These are phyloP conservation scores for Simalia tracyae DNA, from an alignment of 2,797 vertebrate species.

Conservation along the genomic window DNA sequence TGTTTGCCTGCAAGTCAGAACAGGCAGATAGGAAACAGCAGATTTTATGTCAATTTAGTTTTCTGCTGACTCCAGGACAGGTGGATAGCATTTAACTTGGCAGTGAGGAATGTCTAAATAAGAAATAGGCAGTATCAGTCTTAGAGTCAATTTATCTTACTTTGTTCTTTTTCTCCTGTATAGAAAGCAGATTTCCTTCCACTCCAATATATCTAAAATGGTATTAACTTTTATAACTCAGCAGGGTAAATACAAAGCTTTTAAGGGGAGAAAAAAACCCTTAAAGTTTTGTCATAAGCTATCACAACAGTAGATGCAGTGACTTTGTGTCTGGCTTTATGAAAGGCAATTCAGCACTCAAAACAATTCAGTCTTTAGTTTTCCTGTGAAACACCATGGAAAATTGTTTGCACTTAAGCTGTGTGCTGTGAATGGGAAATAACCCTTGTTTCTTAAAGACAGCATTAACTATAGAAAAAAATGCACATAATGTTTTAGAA, in stretches of 20 bases:
- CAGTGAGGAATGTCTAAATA: slow-evolving; percentile 45
- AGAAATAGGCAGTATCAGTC: slow-evolving; percentile 18
- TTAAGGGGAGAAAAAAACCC: neutral
- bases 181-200: neutral
- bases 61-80: neutral
- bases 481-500: slow-evolving; percentile 18
- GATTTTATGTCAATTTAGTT: neutral
- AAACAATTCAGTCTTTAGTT: slow-evolving; percentile 28
- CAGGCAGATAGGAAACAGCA: neutral
- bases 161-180: neutral
- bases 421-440: slow-evolving; percentile 27
- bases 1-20: neutral
- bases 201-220: neutral
- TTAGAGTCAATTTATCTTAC: slow-evolving; percentile 27
- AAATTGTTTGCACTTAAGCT: slow-evolving; percentile 19
- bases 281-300: slow-evolving; percentile 36
- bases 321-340: slow-evolving; percentile 29
- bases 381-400: slow-evolving; percentile 28
- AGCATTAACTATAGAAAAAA: slow-evolving; percentile 23
- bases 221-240: slow-evolving; percentile 24
- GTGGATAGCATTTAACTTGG: slow-evolving; percentile 6
- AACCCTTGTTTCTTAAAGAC: slow-evolving; percentile 8
- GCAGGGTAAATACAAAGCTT: slow-evolving; percentile 17
- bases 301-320: neutral
- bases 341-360: slow-evolving; percentile 40